A percentile compares a stretch with the other conserved stretches of the same genome.
phyloP scores from a whole-genome alignment of 2,113 vertebrate genomes.

The Sphaerodactylus townsendi region DNA sequence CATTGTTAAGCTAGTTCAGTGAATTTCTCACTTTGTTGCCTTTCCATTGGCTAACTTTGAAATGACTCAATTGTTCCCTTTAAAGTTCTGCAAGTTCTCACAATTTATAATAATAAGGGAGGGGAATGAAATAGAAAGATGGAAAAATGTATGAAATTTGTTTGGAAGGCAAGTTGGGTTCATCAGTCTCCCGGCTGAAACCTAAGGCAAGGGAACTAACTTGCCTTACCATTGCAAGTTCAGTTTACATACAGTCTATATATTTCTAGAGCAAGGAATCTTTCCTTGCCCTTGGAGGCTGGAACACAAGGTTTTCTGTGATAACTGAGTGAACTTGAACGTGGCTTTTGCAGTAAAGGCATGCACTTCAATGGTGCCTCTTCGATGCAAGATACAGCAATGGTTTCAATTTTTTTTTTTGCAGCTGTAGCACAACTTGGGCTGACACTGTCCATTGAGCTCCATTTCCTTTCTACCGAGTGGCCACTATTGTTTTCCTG shows the following conservation, averaged over 20 bases:
- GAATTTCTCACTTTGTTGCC: conserved; percentile 21
- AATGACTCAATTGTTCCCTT: conserved; percentile 38
- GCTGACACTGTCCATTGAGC: neutral
- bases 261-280: no score
- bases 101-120: neutral
- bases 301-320: neutral
- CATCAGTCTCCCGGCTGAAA: neutral
- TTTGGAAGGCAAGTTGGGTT: neutral
- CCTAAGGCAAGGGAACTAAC: no score
- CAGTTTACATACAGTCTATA: neutral
- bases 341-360: neutral
- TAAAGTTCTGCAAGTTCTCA: neutral
- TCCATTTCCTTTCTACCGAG: neutral
- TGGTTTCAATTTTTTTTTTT: neutral
- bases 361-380: neutral
- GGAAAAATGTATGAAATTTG: neutral
- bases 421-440: neutral
- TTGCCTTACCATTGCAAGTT: neutral
- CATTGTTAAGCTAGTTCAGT: conserved; percentile 37
- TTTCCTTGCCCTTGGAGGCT: neutral
- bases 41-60: conserved; percentile 26
- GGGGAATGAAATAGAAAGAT: neutral
- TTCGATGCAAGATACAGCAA: neutral
- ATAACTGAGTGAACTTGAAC: neutral
- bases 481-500: neutral